Evolutionary conservation across 1,140 invertebrate genomes (phyloP).

Genomic region (Panulirus ornatus): DNA sequence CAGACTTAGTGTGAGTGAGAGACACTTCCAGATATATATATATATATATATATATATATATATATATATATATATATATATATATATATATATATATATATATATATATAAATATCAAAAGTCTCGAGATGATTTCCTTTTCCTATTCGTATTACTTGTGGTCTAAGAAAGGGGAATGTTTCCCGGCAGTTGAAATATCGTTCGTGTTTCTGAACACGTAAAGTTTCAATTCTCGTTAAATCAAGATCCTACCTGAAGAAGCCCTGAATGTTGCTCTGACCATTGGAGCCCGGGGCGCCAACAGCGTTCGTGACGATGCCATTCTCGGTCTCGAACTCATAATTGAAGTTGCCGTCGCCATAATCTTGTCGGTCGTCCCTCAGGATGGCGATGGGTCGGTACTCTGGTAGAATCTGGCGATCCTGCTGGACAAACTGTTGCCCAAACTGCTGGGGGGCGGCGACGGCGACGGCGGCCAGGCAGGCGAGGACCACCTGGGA

Average conservation of each 20-base stretch:
- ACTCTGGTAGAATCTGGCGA: neutral
- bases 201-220: no score
- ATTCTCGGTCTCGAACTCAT: slow-evolving; percentile 36
- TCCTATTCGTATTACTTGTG: no score
- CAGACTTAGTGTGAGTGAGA: no score
- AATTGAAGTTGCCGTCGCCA: slow-evolving; percentile 32
- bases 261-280: slow-evolving; percentile 27
- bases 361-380: slow-evolving; percentile 20
- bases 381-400: slow-evolving; percentile 10
- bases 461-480: slow-evolving; percentile 13
- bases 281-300: neutral
- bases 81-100: neutral
- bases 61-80: no score
- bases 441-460: slow-evolving; percentile 17
- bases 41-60: no score
- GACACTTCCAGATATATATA: no score
- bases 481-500: slow-evolving; percentile 36
- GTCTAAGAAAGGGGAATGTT: no score
- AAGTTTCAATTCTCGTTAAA: no score
- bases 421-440: neutral
- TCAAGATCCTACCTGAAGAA: slow-evolving; percentile 16
- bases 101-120: no score
- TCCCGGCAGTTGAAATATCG: no score
- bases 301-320: slow-evolving; percentile 10
- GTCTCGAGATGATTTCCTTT: no score